Conservation (phyloP, 2,888 invertebrate species). For the Perizoma affinitatum region DNA sequence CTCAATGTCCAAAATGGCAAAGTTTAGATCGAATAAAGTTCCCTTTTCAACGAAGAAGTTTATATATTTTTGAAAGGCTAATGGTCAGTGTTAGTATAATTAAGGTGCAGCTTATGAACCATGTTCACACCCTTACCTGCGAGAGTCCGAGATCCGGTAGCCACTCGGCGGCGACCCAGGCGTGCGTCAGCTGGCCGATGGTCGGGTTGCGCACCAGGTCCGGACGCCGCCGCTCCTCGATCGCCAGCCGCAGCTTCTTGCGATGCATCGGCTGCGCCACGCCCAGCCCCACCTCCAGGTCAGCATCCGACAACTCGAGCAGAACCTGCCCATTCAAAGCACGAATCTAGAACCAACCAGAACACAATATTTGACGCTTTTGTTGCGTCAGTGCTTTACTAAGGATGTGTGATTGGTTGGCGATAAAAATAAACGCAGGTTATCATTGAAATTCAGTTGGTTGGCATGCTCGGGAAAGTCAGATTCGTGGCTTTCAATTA, state of each 20-base stretch:
- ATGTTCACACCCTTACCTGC: constrained; percentile 78
- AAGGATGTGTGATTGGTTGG: constrained; percentile 23
- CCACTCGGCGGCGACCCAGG: constrained; percentile 97
- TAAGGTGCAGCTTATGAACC: too few species aligned
- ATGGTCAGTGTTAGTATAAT: too few species aligned
- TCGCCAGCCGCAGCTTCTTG: constrained; percentile 95
- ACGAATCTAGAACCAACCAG: constrained; percentile 87
- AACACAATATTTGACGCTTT: constrained; percentile 84
- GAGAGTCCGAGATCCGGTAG: constrained; percentile 95
- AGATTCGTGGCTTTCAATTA: too few species aligned
- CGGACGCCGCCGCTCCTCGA: constrained; percentile 95
- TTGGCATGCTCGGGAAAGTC: too few species aligned
- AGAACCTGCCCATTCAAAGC: constrained; percentile 91
- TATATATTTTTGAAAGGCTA: too few species aligned
- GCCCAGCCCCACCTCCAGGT: constrained; percentile 95
- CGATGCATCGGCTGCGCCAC: constrained; percentile 96
- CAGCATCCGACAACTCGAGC: constrained; percentile 95
- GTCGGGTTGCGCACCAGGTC: constrained; percentile 93
- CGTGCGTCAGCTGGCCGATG: constrained; percentile 94
- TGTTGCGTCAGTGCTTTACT: constrained; percentile 66
- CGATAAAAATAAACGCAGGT: background rate
- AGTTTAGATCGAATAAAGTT: too few species aligned
- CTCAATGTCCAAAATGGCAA: too few species aligned
- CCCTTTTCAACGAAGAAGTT: too few species aligned
- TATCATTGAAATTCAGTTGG: too few species aligned